Evolutionary conservation across 2,888 invertebrate species (phyloP).

Genomic region (Deilephila elpenor): DNA sequence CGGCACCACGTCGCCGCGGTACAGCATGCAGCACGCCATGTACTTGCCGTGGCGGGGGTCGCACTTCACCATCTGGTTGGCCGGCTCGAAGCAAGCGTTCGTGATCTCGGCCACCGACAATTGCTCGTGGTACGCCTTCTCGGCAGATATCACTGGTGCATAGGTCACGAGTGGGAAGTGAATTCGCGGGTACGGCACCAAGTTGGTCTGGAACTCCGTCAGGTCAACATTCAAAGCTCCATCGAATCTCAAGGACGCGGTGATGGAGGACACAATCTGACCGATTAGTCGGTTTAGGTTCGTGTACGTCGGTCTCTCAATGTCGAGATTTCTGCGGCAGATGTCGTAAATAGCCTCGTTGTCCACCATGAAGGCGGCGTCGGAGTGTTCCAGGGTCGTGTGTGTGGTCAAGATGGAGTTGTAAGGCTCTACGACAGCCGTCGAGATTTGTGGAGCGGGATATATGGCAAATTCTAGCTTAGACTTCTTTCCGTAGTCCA

Average conservation of each 20-base stretch:
- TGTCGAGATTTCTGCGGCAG: conserved; percentile 96
- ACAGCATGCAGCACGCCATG: conserved; percentile 98
- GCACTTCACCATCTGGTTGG: conserved; percentile 97
- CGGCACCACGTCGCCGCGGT: conserved; percentile 96
- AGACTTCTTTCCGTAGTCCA: conserved; percentile 97
- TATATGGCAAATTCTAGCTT: conserved; percentile 98
- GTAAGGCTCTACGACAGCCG: conserved; percentile 97
- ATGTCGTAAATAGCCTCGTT: conserved; percentile 95
- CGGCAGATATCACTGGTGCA: conserved; percentile 95
- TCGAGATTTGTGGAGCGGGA: conserved; percentile 95
- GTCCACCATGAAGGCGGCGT: conserved; percentile 98
- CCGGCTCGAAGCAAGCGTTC: conserved; percentile 97
- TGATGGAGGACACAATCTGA: conserved; percentile 96
- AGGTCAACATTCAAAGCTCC: conserved; percentile 96
- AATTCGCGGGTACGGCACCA: conserved; percentile 97
- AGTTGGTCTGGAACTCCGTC: conserved; percentile 96
- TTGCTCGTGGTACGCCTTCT: conserved; percentile 97
- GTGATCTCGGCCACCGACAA: conserved; percentile 96
- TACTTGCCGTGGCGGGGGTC: conserved; percentile 96
- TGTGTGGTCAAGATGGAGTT: conserved; percentile 98
- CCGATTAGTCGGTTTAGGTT: conserved; percentile 97
- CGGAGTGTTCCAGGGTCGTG: conserved; percentile 96
- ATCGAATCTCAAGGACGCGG: conserved; percentile 95
- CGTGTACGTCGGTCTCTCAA: conserved; percentile 97
- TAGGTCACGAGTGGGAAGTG: conserved; percentile 97